These are phyloP conservation scores for Cheilosia soror DNA, from an alignment of 2,888 invertebrate species.

Conservation along the genomic window DNA sequence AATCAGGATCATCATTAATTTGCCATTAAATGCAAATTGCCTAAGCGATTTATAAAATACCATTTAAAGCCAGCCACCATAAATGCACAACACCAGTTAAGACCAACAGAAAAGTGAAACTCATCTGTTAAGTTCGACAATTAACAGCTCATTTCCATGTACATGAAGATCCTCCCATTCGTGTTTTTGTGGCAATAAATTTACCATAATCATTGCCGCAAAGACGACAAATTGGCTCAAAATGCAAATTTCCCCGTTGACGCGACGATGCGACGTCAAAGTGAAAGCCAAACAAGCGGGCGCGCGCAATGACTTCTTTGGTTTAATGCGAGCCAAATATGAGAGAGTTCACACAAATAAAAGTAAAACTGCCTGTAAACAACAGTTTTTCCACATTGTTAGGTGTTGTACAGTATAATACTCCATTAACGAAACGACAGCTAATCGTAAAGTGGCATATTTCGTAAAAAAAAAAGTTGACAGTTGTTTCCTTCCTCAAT, in stretches of 20 bases:
- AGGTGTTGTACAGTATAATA: background rate
- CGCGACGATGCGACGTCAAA: background rate
- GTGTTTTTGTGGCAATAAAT: constrained; percentile 34
- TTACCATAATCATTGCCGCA: constrained; percentile 42
- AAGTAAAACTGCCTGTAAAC: constrained; percentile 13
- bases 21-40: constrained; percentile 32
- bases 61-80: constrained; percentile 15
- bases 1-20: constrained; percentile 19
- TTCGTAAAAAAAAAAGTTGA: constrained; percentile 23
- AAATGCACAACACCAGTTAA: background rate
- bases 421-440: background rate
- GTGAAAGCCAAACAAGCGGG: constrained; percentile 58
- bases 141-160: constrained; percentile 61
- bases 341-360: constrained; percentile 36
- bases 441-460: constrained; percentile 26
- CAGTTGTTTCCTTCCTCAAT: constrained; percentile 62
- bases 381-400: constrained; percentile 3
- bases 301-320: constrained; percentile 32
- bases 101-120: constrained; percentile 52
- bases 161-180: constrained; percentile 60
- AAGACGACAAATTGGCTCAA: constrained; percentile 52
- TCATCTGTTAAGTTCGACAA: constrained; percentile 44
- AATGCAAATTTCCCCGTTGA: constrained; percentile 56
- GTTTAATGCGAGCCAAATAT: constrained; percentile 44
- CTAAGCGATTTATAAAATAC: constrained; percentile 28